Base-by-base conservation (phyloP, 2,888 invertebrate genomes). In the Zygaena filipendulae region DNA sequence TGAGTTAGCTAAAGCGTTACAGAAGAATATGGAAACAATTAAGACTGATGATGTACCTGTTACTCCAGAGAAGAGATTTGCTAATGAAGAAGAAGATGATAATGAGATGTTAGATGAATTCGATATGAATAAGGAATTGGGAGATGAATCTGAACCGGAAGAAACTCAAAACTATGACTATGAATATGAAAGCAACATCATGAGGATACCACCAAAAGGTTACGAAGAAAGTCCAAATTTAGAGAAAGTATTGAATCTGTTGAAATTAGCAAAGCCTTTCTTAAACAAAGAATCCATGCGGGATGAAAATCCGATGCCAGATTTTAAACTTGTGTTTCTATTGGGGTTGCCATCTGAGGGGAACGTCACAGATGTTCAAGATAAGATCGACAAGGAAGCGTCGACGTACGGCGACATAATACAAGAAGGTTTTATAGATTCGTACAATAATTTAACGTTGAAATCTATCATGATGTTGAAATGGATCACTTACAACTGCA, bases 401-500 rank as follows among this genome's bases (percentile, higher is more conserved):
- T 72, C 82, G 2, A 75, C 72, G 28, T 87, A 86, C 50, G 85
- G 87, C 11, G 93, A 94, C 59, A 82, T 94, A 7, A 87, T 94
- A 27, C 91, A 93, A 62, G 92, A 92, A 54, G 86, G 84, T 22
- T 94, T 94, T 54, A 60, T 87, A 20, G 94, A 94, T 59, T 87
- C 90, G 0, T 93, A 94, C 54, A 90, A 92, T 59, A 94, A 94
- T 81, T 77, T 93, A 40, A 94, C 93, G 0, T 52, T 94, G 13
- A 94, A 94, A 57, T 90, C 92, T 23, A 86, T 92, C 7, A 87
- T 91, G 86, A 85, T 93, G 81, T 58, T 94, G 32, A 93, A 93
- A 55, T 89, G 92, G 87, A 86, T 90, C 11, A 85, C 82, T 4
- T 82, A 81, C 20, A 84, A 86, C 45, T 93, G 93, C 49, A 68